Evolutionary conservation across 2,113 vertebrate genomes (phyloP).

Genomic region (Peromyscus leucopus): DNA sequence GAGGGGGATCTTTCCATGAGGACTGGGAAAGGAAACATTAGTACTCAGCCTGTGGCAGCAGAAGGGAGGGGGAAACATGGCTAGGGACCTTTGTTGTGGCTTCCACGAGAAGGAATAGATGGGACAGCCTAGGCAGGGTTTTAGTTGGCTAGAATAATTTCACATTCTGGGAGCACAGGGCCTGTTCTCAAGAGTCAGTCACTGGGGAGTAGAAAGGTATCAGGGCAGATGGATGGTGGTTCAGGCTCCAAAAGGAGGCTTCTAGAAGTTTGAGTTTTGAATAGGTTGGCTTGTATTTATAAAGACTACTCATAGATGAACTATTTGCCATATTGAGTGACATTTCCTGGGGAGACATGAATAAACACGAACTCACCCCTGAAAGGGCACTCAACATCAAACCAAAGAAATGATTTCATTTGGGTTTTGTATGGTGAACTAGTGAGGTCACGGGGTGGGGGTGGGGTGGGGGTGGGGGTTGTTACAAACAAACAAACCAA

Average conservation of each 20-base stretch:
- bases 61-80: not conserved
- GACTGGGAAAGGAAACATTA: not conserved
- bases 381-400: not conserved
- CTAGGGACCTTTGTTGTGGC: not conserved
- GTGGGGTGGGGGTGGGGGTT: not conserved
- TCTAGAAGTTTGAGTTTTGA: not conserved
- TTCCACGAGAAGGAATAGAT: not conserved
- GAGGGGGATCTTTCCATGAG: not conserved
- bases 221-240: not conserved
- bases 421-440: not conserved
- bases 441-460: not conserved
- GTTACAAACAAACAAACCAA: too few relatives aligned
- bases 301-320: not conserved
- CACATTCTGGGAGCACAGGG: not conserved
- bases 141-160: not conserved
- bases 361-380: not conserved
- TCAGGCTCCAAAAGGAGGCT: not conserved
- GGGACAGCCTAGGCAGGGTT: not conserved
- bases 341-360: not conserved
- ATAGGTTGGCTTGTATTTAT: not conserved
- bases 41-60: not conserved
- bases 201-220: too few relatives aligned
- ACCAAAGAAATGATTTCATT: not conserved
- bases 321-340: not conserved
- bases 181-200: not conserved